Percentiles rank a stretch among this genome's conserved stretches.
Conservation (phyloP, 1,140 invertebrate genomes). For the Colletes gigas region DNA sequence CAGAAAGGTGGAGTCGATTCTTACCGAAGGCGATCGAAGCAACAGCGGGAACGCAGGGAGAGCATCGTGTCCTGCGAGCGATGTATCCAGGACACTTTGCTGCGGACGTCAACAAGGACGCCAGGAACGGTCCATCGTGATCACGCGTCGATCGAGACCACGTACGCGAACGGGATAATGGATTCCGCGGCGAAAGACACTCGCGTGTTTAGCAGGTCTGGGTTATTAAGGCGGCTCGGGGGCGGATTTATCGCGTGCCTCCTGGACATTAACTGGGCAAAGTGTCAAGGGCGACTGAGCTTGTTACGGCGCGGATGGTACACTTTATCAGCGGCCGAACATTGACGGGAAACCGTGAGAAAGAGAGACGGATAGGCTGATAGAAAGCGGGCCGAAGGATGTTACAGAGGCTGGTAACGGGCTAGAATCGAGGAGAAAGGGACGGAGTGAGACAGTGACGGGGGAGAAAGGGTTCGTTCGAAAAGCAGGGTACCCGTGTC, state of each 20-base stretch:
- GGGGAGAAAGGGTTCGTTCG: conserved; percentile 58
- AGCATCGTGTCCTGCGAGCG: neutral
- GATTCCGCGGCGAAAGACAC: conserved; percentile 43
- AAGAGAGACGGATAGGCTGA: conserved; percentile 60
- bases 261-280: conserved; percentile 72
- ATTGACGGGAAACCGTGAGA: conserved; percentile 60
- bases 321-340: conserved; percentile 62
- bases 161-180: conserved; percentile 46
- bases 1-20: too few species aligned
- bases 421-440: conserved; percentile 10
- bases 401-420: conserved; percentile 19
- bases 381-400: conserved; percentile 53
- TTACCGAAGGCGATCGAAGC: too few species aligned
- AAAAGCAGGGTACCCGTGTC: conserved; percentile 71
- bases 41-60: neutral
- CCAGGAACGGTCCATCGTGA: neutral
- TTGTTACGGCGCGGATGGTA: conserved; percentile 58
- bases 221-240: conserved; percentile 51
- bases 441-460: conserved; percentile 13
- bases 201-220: conserved; percentile 39
- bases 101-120: neutral
- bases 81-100: neutral
- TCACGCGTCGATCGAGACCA: conserved; percentile 5
- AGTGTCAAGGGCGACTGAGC: conserved; percentile 77
- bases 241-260: conserved; percentile 67